Evolutionary conservation across 2,113 vertebrate genomes (phyloP), one percentile per base, ranked within the genome.

Genomic region (Murina feae): DNA sequence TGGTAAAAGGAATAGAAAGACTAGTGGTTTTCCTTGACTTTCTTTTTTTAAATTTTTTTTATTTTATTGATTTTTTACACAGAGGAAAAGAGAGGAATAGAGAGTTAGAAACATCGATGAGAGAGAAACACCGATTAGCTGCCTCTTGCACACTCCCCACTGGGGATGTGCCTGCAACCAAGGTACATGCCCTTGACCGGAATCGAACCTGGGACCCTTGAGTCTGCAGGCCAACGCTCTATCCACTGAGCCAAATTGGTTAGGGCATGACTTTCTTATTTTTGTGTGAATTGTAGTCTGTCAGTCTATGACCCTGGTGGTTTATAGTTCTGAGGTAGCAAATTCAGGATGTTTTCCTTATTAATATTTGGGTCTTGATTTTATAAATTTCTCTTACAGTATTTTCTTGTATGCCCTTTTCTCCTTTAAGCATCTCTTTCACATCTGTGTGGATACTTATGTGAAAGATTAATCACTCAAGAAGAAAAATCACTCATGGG

Each of bases 311-410:
- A 76, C 20, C 30, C 37, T 72, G 55, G 42, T 91, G 53, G 66
- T 49, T 21, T 90, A 35, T 14, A 80, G 63, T 80, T 84, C 58
- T 13, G 63, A 49, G 53, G 35, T 25, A 89, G 35, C 79, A 95
- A 42, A 74, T 72, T 69, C 35, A 85, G 21, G 53, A 16, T 86
- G 11, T 39, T 93, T 91, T 30, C 32, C 30, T 79, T 80, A 53
- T 23, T 82, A 63, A n/a, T 71, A 32, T 81, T 87, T 83, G 47
- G 49, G 14, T 91, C 10, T 92, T 95, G 47, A 68, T 92, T 90
- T 68, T 66, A 1, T 55, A 39, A 74, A 12, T 89, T 94, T 90
- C 53, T 89, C 72, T 78, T 44, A 42, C 53, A 23, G 20, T 66
- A 13, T 35, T 37, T 94, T 94, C 75, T 91, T 16, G 28, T 6